These are phyloP conservation scores for Heterotis niloticus DNA, from an alignment of 2,113 vertebrate species.

Conservation along the genomic window DNA sequence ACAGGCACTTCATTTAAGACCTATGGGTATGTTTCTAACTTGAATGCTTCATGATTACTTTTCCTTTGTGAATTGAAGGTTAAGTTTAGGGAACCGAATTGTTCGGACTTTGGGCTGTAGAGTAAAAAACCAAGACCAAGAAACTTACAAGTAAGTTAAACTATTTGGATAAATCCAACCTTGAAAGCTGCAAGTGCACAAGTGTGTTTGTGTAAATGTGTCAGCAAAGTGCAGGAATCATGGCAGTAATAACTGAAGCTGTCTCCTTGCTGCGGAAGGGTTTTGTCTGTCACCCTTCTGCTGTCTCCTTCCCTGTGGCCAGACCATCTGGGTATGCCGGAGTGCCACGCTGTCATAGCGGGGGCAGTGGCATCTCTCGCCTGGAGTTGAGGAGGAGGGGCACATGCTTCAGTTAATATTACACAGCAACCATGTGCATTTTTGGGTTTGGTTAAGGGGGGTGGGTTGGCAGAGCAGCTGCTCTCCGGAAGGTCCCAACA, in stretches of 20 bases:
- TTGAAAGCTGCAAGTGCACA: not conserved
- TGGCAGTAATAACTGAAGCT: no score
- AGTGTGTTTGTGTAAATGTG: not conserved
- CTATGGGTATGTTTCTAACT: no score
- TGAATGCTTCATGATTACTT: no score
- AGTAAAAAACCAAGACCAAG: no score
- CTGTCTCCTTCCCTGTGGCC: not conserved
- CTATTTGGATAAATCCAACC: not conserved
- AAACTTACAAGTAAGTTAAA: not conserved
- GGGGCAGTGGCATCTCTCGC: not conserved
- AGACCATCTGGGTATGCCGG: constrained; percentile 6
- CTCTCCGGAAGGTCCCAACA: no score
- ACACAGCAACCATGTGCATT: not conserved
- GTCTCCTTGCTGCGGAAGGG: not conserved
- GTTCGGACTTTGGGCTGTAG: no score
- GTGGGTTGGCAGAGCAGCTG: no score
- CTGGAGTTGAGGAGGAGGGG: not conserved
- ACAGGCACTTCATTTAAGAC: no score
- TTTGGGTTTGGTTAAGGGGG: not conserved
- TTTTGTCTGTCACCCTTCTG: constrained; percentile 4
- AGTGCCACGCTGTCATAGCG: not conserved
- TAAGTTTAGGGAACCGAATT: no score
- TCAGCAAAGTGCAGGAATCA: no score
- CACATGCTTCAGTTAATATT: not conserved
- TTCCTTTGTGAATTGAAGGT: no score